These are phyloP conservation scores for Strigamia maritima DNA, from an alignment of 2,888 invertebrate species.

Conservation along the genomic window DNA sequence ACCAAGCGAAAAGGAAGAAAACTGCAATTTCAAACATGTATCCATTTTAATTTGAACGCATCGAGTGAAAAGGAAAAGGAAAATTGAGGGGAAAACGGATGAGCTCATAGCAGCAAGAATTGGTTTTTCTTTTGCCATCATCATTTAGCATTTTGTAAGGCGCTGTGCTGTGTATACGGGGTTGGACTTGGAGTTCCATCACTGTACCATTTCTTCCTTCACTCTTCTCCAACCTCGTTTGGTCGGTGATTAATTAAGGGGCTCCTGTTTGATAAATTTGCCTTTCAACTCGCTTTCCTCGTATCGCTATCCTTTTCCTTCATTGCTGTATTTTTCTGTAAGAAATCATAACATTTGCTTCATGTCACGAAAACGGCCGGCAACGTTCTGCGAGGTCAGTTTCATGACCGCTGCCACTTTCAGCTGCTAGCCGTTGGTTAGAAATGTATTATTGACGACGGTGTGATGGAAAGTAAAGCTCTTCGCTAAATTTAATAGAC, in stretches of 20 bases:
- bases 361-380: neutral
- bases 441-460: constrained; percentile 22
- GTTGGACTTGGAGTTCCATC: neutral
- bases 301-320: neutral
- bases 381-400: neutral
- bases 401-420: neutral
- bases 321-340: neutral
- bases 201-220: constrained; percentile 9
- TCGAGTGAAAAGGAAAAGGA: constrained; percentile 10
- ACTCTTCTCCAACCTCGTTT: constrained; percentile 10
- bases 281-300: neutral
- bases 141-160: constrained; percentile 5
- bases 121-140: neutral
- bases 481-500: constrained; percentile 26
- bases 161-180: constrained; percentile 1
- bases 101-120: neutral
- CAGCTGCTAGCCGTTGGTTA: neutral
- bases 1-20: neutral
- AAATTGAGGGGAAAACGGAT: constrained; percentile 15
- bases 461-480: constrained; percentile 9
- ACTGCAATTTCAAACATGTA: neutral
- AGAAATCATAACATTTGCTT: constrained; percentile 15
- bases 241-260: constrained; percentile 2
- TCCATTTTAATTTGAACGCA: constrained; percentile 15
- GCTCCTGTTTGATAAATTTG: constrained; percentile 1